phyloP scores from a whole-genome alignment of 2,888 invertebrate genomes.

The Mechanitis mazaeus region DNA sequence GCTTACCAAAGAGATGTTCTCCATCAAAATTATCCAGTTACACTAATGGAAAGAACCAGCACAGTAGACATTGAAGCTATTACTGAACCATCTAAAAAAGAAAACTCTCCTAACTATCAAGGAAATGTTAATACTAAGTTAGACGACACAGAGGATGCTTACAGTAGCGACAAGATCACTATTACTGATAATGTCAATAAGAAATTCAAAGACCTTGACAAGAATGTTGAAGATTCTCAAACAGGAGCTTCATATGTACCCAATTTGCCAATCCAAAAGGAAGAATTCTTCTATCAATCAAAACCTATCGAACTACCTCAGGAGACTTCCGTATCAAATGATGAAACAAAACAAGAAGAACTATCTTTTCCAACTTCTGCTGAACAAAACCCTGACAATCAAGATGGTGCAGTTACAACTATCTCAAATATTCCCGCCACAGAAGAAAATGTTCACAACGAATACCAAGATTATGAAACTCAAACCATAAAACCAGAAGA shows the following conservation, averaged over 20 bases:
- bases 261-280: conserved; percentile 42
- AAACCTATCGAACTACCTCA: conserved; percentile 49
- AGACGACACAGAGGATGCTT: conserved; percentile 64
- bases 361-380: conserved; percentile 46
- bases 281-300: conserved; percentile 48
- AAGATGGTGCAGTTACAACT: conserved; percentile 37
- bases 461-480: conserved; percentile 44
- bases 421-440: conserved; percentile 41
- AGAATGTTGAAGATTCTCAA: conserved; percentile 41
- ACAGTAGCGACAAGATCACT: conserved; percentile 58
- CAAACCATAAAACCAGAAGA: conserved; percentile 39
- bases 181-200: conserved; percentile 48
- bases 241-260: conserved; percentile 49
- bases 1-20: conserved; percentile 80
- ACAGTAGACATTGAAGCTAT: conserved; percentile 69
- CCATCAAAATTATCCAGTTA: conserved; percentile 80
- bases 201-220: conserved; percentile 44
- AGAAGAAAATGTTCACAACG: conserved; percentile 45
- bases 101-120: conserved; percentile 40
- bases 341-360: conserved; percentile 47
- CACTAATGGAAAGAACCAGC: conserved; percentile 67
- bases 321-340: conserved; percentile 41
- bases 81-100: conserved; percentile 55
- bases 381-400: conserved; percentile 38
- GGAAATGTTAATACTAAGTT: conserved; percentile 37